Percentiles rank a stretch among this genome's conserved stretches.
Conservation (phyloP, 2,888 invertebrate genomes). For the Zhuqinia jingwanae region DNA sequence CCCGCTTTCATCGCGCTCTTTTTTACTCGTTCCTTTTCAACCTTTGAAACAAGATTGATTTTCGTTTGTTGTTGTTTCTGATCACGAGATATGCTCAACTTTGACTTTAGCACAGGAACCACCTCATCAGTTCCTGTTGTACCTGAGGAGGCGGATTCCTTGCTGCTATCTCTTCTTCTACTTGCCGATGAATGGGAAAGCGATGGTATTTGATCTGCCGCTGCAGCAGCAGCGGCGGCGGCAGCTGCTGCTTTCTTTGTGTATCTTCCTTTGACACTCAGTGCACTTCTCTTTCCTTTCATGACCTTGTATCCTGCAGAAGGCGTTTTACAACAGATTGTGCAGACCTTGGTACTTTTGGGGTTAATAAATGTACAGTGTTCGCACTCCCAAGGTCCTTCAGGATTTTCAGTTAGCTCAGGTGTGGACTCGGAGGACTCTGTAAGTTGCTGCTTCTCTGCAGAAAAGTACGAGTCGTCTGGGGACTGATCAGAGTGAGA, state of each 20-base stretch:
- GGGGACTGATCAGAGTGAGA: conserved; percentile 61
- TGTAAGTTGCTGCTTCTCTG: conserved; percentile 56
- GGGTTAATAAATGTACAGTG: conserved; percentile 95
- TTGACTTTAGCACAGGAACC: conserved; percentile 77
- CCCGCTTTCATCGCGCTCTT: conserved; percentile 61
- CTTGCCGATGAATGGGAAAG: not conserved
- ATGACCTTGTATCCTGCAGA: conserved; percentile 52
- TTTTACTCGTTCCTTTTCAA: conserved; percentile 67
- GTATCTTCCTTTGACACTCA: conserved; percentile 28
- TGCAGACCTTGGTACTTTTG: conserved; percentile 89
- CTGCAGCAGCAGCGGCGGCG: not conserved
- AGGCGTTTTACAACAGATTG: conserved; percentile 91
- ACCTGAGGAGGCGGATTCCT: not conserved
- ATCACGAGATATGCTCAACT: conserved; percentile 77
- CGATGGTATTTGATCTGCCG: not conserved
- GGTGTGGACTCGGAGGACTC: conserved; percentile 64
- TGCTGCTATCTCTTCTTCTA: conserved; percentile 25
- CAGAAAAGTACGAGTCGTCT: conserved; percentile 72
- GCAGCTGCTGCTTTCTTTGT: conserved; percentile 6
- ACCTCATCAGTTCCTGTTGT: conserved; percentile 46
- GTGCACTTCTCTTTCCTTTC: conserved; percentile 42
- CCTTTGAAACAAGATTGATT: conserved; percentile 69
- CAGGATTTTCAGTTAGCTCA: conserved; percentile 72
- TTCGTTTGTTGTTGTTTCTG: conserved; percentile 71
- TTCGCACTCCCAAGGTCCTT: conserved; percentile 89